Evolutionary conservation across 2,797 vertebrate species (phyloP), one percentile per base, ranked within the genome.

Genomic region (Malurus splendens): DNA sequence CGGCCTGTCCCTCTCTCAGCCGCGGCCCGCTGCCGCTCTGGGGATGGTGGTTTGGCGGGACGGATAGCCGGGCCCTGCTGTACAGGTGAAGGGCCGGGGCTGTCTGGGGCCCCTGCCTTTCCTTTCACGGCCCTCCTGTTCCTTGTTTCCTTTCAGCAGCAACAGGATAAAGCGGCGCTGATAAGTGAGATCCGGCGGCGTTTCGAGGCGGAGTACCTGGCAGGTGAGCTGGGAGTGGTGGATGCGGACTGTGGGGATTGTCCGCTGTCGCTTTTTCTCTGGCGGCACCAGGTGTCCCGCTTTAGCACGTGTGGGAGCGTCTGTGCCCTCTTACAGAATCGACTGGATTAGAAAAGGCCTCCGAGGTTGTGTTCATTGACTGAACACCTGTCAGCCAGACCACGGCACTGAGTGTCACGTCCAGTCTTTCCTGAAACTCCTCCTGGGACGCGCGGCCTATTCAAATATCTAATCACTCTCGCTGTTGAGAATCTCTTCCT

Each of bases 191-290:
- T 95, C 8, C 97, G 98, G 61, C 96, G 97, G 85, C 98, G 98
- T 86, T 99, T 99, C 96, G 98, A 97, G 90, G 95, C 97, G 36
- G 98, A 99, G 82, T 98, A 97, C 90, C 84, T 98, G 57, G 94
- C 98, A 98, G 98, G 99, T 99, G 68, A 93, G 97, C 11, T 2
- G 48, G 23, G 62, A 4, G 54, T 17, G 2, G 1, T 7, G 61
- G 7, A 0, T 4, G 39, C 3, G 20, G 24, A 30, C 16, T 23
- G 8, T 10, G 65, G 18, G 60, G 25, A 16, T 45, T 42, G 36
- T 36, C 36, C 36, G 36, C 36, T 33, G 33, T 33, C 33, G 25
- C 18, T 45, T 42, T 30, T 12, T 6, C 9, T 36, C 9, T 5
- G 3, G 24, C 14, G 8, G 10, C 3, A 12, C 4, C 9, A 0